Evolutionary conservation across 2,888 invertebrate genomes (phyloP).

Genomic region (Blastobasis lacticolella): DNA sequence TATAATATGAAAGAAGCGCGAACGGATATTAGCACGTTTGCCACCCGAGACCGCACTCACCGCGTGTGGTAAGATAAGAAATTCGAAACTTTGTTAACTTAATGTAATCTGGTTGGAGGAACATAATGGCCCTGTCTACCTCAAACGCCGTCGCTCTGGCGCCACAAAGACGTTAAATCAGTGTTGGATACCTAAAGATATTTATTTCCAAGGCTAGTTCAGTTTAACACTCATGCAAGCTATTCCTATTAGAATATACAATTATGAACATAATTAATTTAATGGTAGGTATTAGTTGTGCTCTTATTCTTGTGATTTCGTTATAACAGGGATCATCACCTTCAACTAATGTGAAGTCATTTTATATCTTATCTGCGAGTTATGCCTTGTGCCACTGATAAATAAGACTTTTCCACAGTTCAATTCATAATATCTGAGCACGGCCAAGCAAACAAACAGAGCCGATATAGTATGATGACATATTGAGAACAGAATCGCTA

Average conservation of each 20-base stretch:
- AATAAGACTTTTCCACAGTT: constrained; percentile 36
- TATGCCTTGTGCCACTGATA: constrained; percentile 47
- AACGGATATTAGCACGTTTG: background rate
- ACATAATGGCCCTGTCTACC: too few relatives aligned
- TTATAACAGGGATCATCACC: constrained; percentile 47
- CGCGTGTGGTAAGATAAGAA: too few relatives aligned
- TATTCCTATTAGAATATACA: background rate
- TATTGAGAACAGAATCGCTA: constrained; percentile 8
- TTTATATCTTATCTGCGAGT: constrained; percentile 53
- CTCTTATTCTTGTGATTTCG: constrained; percentile 3
- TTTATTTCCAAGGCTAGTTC: constrained; percentile 1
- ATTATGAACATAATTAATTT: background rate
- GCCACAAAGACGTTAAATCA: constrained; percentile 1
- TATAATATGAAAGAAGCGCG: constrained; percentile 6
- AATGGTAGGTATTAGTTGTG: background rate
- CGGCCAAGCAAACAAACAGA: constrained; percentile 24
- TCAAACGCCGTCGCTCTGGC: constrained; percentile 2
- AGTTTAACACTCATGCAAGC: background rate
- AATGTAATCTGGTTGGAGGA: background rate
- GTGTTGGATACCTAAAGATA: constrained; percentile 3
- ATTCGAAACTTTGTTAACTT: too few relatives aligned
- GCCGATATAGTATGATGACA: constrained; percentile 10
- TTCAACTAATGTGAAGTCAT: constrained; percentile 44
- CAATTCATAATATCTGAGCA: constrained; percentile 30
- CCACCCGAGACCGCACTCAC: background rate